These are phyloP conservation scores for Periophthalmus modestus DNA, from an alignment of 2,113 vertebrate species.

Conservation along the genomic window DNA sequence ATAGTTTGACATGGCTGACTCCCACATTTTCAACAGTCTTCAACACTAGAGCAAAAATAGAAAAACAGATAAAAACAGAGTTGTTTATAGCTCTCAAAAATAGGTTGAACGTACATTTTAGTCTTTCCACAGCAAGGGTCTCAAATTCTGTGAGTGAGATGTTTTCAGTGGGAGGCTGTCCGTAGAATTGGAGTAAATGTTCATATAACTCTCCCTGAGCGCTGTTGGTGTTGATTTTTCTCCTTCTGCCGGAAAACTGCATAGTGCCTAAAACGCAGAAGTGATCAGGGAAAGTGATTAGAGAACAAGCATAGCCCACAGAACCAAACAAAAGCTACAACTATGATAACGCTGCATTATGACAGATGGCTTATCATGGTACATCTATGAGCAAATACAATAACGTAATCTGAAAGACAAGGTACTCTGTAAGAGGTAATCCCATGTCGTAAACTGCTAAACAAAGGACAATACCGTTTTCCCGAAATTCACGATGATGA, in stretches of 20 bases:
- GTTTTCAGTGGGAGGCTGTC: constrained; percentile 86
- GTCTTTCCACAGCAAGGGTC: constrained; percentile 86
- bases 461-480: constrained; percentile 36
- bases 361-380: not conserved
- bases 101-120: constrained; percentile 80
- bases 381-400: not conserved
- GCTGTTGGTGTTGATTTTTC: constrained; percentile 49
- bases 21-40: constrained; percentile 91
- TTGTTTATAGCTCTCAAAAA: too few relatives aligned
- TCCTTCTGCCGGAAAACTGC: constrained; percentile 59
- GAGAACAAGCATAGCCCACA: not conserved
- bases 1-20: constrained; percentile 80
- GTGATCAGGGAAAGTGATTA: not conserved
- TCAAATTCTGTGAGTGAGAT: constrained; percentile 91
- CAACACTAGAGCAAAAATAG: constrained; percentile 79
- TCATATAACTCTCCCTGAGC: constrained; percentile 78
- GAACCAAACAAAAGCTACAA: not conserved
- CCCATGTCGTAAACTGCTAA: not conserved
- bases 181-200: constrained; percentile 89
- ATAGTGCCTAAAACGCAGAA: constrained; percentile 56
- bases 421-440: not conserved
- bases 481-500: too few relatives aligned
- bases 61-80: not conserved
- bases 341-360: not conserved
- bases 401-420: not conserved